Conservation (phyloP, 2,113 vertebrate species). For the Gavia stellata region DNA sequence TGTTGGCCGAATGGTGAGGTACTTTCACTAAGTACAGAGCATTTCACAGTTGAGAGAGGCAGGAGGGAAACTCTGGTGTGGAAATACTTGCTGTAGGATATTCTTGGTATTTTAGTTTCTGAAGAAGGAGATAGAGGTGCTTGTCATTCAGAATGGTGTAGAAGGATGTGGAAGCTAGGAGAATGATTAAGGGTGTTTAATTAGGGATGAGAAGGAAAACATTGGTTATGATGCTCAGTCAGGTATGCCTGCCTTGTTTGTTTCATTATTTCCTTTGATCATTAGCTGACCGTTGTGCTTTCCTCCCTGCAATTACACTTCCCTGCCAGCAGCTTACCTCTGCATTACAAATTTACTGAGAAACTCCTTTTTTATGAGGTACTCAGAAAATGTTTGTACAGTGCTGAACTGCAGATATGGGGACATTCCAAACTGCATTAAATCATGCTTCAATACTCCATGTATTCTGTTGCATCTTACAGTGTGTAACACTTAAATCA, state of each 20-base stretch:
- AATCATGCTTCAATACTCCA: not conserved
- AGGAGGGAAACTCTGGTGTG: not conserved
- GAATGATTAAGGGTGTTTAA: not conserved
- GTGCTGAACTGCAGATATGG: not conserved
- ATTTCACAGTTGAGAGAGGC: not conserved
- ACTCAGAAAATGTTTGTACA: not conserved
- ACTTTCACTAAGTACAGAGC: not conserved
- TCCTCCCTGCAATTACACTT: not conserved
- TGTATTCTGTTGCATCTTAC: not conserved
- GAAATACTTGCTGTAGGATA: not conserved
- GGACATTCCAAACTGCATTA: not conserved
- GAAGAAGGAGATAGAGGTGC: not conserved
- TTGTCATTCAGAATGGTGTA: not conserved
- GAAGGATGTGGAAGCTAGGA: not conserved
- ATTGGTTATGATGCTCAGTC: not conserved
- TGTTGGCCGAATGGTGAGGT: not conserved
- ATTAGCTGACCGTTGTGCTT: not conserved
- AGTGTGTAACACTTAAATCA: not conserved
- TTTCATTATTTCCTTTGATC: not conserved
- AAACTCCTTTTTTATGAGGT: not conserved
- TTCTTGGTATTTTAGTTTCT: not conserved
- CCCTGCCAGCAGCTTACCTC: not conserved
- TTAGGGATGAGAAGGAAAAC: not conserved
- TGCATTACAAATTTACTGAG: not conserved
- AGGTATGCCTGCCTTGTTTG: not conserved